Conservation (phyloP, 2,888 invertebrate species). For the Pyrochroa serraticornis region DNA sequence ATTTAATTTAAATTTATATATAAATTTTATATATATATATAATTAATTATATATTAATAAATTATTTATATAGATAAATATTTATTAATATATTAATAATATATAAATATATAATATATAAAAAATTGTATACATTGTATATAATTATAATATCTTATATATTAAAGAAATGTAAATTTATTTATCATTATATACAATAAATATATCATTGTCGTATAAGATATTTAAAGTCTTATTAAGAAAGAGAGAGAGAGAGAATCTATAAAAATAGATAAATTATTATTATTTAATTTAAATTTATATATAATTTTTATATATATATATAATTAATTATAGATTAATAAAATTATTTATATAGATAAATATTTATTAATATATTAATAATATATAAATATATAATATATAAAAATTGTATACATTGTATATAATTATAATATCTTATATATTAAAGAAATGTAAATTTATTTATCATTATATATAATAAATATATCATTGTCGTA, state of each 20-base stretch:
- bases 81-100: conserved; percentile 3
- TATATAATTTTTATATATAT: conserved; percentile 37
- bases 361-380: conserved; percentile 5
- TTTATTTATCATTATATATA: too few species aligned
- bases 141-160: too few species aligned
- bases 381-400: conserved; percentile 6
- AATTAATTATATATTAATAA: conserved; percentile 22
- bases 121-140: conserved; percentile 15
- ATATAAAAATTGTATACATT: conserved; percentile 23
- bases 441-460: too few species aligned
- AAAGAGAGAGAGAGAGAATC: neutral
- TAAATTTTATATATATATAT: conserved; percentile 43
- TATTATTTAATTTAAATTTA: conserved; percentile 23
- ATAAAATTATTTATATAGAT: conserved; percentile 10
- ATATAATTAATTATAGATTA: conserved; percentile 16
- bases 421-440: too few species aligned
- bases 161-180: too few species aligned
- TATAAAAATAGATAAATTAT: conserved; percentile 23
- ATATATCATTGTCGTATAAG: conserved; percentile 5
- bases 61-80: conserved; percentile 16
- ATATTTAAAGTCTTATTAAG: conserved; percentile 12
- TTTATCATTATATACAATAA: conserved; percentile 12
- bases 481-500: conserved; percentile 15
- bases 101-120: conserved; percentile 12
- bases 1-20: conserved; percentile 27